Base-by-base conservation (phyloP, 2,888 invertebrate genomes). In the Nomada flava region DNA sequence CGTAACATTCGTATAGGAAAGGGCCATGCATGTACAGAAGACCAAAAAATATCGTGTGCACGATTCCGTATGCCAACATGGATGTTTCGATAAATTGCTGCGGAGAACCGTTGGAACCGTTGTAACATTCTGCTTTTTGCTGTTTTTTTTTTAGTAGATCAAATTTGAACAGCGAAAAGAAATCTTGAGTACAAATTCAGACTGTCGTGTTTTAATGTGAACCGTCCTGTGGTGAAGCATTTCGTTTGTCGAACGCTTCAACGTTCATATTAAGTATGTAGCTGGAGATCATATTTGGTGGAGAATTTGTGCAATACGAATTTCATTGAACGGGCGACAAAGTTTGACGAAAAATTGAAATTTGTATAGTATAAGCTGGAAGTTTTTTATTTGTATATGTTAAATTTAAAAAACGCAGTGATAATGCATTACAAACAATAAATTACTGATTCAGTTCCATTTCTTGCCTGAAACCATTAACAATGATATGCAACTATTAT, bases 1-100 rank as follows among this genome's bases (percentile, higher is more conserved):
- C 42, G 63, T 73, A 70, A 72, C 53, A n/a, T 57, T 64, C n/a
- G 26, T 15, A 50, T 7, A 36, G 1, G 3, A 42, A 13, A 53
- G 44, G 23, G 18, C 65, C 64, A 4, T 50, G 64, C 15, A 20
- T 36, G 3, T 18, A 29, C n/a, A 7, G n/a, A 10, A 18, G n/a
- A 13, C 18, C 29, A 29, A 13, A 52, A 29, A 52, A n/a, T 13
- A 36, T 20, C 36, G 15, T 36, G 53, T 13, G 15, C n/a, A 36
- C 13, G 26, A 10, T 53, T 53, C 26, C 53, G 36, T 36, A 11
- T 52, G 36, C 20, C 53, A 15, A 53, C 67, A 5, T 18, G 9
- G 4, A 42, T 68, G 68, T 55, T 18, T 10, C 42, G 42, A n/a
- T 68, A 23, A 36, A 55, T 55, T 18, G 55, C 7, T 15, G 13